Conservation (phyloP, 2,797 vertebrate genomes). For the Malacoraja senta region DNA sequence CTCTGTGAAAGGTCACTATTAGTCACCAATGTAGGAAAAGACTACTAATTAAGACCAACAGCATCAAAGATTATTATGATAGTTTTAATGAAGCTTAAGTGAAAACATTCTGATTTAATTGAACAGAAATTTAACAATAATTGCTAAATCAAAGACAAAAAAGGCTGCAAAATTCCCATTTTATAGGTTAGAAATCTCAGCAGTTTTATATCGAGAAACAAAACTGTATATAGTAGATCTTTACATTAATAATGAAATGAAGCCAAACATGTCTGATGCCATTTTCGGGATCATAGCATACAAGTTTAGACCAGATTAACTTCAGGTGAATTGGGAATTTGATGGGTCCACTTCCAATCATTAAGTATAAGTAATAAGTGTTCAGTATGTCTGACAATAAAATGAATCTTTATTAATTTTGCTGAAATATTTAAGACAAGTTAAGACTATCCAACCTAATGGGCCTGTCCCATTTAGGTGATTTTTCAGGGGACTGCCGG, state of each 20-base stretch:
- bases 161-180: not conserved
- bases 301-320: constrained; percentile 46
- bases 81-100: not conserved
- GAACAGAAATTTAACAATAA: not conserved
- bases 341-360: constrained; percentile 44
- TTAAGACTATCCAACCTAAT: too few relatives aligned
- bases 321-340: constrained; percentile 40
- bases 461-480: too few relatives aligned
- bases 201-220: not conserved
- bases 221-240: constrained; percentile 39
- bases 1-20: not conserved
- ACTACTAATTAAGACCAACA: not conserved
- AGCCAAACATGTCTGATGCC: constrained; percentile 40
- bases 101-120: not conserved
- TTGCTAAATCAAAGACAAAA: not conserved
- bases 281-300: constrained; percentile 41
- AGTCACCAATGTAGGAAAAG: not conserved
- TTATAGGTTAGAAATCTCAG: not conserved
- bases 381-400: not conserved
- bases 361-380: constrained; percentile 6
- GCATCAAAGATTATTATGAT: not conserved
- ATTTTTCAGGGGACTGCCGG: too few relatives aligned
- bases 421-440: too few relatives aligned
- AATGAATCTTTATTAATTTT: constrained; percentile 9
- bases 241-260: constrained; percentile 48